phyloP scores from a whole-genome alignment of 2,888 invertebrate species.

The Pseudanteris insignis region DNA sequence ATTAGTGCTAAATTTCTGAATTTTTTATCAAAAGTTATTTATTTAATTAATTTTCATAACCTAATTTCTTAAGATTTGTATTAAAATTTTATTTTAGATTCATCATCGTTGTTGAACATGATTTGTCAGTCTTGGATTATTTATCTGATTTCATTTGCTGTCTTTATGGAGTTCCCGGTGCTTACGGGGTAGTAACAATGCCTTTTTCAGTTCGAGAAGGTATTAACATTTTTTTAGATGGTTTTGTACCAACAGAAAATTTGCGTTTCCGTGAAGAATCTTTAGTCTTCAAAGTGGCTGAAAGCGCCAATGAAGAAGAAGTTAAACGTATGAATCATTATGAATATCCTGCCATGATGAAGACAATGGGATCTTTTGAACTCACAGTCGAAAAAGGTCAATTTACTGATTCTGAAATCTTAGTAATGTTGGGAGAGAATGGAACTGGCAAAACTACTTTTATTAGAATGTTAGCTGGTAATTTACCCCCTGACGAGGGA shows the following conservation, averaged over 20 bases:
- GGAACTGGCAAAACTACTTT: constrained; percentile 99
- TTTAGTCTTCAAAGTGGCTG: constrained; percentile 96
- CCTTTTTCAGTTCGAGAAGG: constrained; percentile 99
- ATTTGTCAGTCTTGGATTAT: constrained; percentile 98
- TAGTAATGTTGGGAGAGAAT: constrained; percentile 96
- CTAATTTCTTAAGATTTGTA: too few relatives aligned
- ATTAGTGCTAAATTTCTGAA: too few relatives aligned
- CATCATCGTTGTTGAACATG: constrained; percentile 99
- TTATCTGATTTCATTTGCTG: constrained; percentile 99
- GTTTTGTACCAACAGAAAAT: constrained; percentile 99
- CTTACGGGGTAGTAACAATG: constrained; percentile 99
- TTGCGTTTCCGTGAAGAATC: constrained; percentile 97
- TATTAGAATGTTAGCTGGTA: constrained; percentile 97
- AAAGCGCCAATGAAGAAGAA: constrained; percentile 97
- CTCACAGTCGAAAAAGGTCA: constrained; percentile 87
- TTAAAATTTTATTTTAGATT: constrained; percentile 72
- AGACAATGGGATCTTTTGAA: constrained; percentile 81
- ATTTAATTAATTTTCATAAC: too few relatives aligned
- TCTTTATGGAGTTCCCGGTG: constrained; percentile 97
- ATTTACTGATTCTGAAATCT: constrained; percentile 98
- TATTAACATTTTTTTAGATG: constrained; percentile 99
- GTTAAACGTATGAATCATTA: constrained; percentile 97
- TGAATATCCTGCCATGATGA: constrained; percentile 92
- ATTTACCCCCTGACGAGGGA: constrained; percentile 87
- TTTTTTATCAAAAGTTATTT: too few relatives aligned